Evolutionary conservation across 2,888 invertebrate genomes (phyloP), one percentile per base, ranked within the genome.

Genomic region (Serrognathus titanus): DNA sequence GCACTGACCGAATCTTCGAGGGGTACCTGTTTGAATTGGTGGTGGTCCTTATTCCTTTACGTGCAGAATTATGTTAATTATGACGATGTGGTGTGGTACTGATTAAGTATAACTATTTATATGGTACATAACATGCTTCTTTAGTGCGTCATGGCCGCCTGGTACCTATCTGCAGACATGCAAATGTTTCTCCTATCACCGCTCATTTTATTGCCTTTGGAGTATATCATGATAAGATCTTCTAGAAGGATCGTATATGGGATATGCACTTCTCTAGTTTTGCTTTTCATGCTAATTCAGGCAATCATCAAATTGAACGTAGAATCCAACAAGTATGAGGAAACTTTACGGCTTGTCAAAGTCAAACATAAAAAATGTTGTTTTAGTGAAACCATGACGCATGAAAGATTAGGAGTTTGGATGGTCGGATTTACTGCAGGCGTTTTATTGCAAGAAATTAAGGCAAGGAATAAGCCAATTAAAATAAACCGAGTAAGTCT

Each of bases 151-250:
- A 2, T 53, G 5, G 48, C 52, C 63, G 78, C 81, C 0, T 85
- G 85, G 84, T 84, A 83, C 63, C 69, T 85, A 40, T 79, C 82
- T 3, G 81, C 83, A 10, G 84, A 85, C 63, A 83, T 82, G 63
- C 84, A 85, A 66, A 67, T 84, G 39, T 84, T 80, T 65, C 74
- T 82, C 63, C 57, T 84, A n/a, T 81, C 84, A 1, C 84, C 84
- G 1, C 61, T 84, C 16, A 48, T 65, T 7, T 39, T 65, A 16
- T 49, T 64, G 10, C 65, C 63, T 20, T 10, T 65, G 39, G 2
- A 57, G 24, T 31, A 31, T 31, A 31, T 31, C 24, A 31, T 31
- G 24, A 6, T 31, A 31, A 31, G 24, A 7, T 31, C 24, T 5
- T 31, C 24, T 1, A 31, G 6, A 6, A 2, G 24, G 6, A 31